Conservation (phyloP, 2,888 invertebrate genomes). For the Melinaea marsaeus region DNA sequence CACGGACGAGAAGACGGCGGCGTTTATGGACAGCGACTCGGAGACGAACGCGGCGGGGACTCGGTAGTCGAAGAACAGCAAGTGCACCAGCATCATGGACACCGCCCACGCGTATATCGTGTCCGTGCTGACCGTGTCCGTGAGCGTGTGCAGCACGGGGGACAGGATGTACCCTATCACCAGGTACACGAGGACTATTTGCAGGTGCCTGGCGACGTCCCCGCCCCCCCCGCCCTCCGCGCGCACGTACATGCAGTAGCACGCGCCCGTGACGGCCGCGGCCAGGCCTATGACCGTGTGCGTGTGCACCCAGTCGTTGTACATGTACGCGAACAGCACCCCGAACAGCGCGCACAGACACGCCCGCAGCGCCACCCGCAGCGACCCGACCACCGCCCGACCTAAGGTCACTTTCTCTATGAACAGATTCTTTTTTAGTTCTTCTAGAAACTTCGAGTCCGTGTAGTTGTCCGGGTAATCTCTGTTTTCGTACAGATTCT, state of each 20-base stretch:
- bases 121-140: slow-evolving; percentile 97
- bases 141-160: slow-evolving; percentile 94
- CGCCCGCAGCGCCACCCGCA: slow-evolving; percentile 87
- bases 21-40: slow-evolving; percentile 93
- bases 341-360: slow-evolving; percentile 86
- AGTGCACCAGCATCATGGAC: slow-evolving; percentile 90
- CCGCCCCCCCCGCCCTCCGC: slow-evolving; percentile 36
- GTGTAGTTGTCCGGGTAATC: slow-evolving; percentile 96
- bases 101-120: slow-evolving; percentile 96
- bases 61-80: slow-evolving; percentile 96
- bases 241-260: slow-evolving; percentile 80
- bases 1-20: slow-evolving; percentile 95
- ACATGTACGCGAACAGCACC: slow-evolving; percentile 84
- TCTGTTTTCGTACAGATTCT: slow-evolving; percentile 92
- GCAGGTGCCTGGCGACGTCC: slow-evolving; percentile 78
- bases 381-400: slow-evolving; percentile 86
- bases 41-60: slow-evolving; percentile 92
- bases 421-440: slow-evolving; percentile 89
- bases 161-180: slow-evolving; percentile 93
- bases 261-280: slow-evolving; percentile 73
- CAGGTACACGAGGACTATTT: slow-evolving; percentile 88
- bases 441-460: slow-evolving; percentile 89
- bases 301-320: slow-evolving; percentile 82
- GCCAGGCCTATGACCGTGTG: slow-evolving; percentile 79
- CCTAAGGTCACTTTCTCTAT: slow-evolving; percentile 83